Evolutionary conservation across 2,888 invertebrate genomes (phyloP).

Genomic region (Holacanthella duospinosa): DNA sequence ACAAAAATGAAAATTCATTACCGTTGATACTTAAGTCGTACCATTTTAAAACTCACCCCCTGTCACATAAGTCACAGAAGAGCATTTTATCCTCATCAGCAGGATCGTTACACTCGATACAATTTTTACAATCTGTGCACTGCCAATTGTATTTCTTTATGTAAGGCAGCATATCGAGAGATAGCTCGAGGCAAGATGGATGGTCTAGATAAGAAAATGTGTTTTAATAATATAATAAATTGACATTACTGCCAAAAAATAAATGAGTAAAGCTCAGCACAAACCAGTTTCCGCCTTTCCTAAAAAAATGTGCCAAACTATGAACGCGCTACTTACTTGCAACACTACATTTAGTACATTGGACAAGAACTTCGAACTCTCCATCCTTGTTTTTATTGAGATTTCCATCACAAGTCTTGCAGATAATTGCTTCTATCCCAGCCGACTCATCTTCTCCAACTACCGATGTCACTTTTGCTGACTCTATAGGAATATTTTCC

Average conservation of each 20-base stretch:
- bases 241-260: too few relatives aligned
- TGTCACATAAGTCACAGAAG: conserved; percentile 87
- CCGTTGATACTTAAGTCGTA: neutral
- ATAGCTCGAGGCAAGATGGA: conserved; percentile 76
- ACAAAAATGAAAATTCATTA: neutral
- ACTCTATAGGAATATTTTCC: too few relatives aligned
- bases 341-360: conserved; percentile 51
- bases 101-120: conserved; percentile 69
- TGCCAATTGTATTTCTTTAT: conserved; percentile 83
- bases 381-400: conserved; percentile 45
- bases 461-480: neutral
- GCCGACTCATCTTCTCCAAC: neutral
- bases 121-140: conserved; percentile 85
- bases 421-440: conserved; percentile 39
- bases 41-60: conserved; percentile 49
- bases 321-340: conserved; percentile 35
- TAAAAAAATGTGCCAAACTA: too few relatives aligned
- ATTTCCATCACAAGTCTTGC: conserved; percentile 46
- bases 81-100: conserved; percentile 83
- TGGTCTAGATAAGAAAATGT: conserved; percentile 52
- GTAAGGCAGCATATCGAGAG: conserved; percentile 67
- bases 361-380: conserved; percentile 48
- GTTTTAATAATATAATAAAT: too few relatives aligned
- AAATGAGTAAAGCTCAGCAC: too few relatives aligned
- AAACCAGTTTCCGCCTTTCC: too few relatives aligned